phyloP scores from a whole-genome alignment of 2,888 invertebrate species.

The Lasioglossum malachurum region DNA sequence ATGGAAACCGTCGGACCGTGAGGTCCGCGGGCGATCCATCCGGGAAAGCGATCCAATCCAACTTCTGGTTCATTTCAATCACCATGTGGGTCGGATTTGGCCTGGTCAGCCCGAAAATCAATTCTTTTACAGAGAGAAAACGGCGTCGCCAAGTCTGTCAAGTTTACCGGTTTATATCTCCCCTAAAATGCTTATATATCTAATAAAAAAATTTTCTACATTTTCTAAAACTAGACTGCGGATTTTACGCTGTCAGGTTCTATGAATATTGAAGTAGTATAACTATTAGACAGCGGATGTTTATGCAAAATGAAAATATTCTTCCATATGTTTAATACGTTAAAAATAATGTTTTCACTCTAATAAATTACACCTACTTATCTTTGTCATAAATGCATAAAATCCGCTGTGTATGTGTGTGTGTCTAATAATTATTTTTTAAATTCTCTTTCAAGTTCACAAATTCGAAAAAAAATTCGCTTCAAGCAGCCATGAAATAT shows the following conservation, averaged over 20 bases:
- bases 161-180: not conserved
- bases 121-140: not conserved
- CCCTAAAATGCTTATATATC: not conserved
- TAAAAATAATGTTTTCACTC: too few species aligned
- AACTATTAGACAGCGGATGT: too few species aligned
- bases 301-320: too few species aligned
- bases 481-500: not conserved
- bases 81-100: not conserved
- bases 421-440: too few species aligned
- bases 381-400: too few species aligned
- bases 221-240: not conserved
- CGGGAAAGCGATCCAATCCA: constrained; percentile 13
- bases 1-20: not conserved
- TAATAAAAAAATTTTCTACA: not conserved
- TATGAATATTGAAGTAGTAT: too few species aligned
- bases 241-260: too few species aligned
- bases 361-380: too few species aligned
- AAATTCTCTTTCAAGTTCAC: too few species aligned
- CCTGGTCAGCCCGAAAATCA: constrained; percentile 4
- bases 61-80: constrained; percentile 16
- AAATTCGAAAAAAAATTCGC: too few species aligned
- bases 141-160: not conserved
- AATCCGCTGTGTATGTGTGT: too few species aligned
- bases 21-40: not conserved
- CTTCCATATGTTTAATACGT: too few species aligned